These are phyloP conservation scores for Actinia equina DNA, from an alignment of 64 coral and sea anemone genomes.

Conservation along the genomic window DNA sequence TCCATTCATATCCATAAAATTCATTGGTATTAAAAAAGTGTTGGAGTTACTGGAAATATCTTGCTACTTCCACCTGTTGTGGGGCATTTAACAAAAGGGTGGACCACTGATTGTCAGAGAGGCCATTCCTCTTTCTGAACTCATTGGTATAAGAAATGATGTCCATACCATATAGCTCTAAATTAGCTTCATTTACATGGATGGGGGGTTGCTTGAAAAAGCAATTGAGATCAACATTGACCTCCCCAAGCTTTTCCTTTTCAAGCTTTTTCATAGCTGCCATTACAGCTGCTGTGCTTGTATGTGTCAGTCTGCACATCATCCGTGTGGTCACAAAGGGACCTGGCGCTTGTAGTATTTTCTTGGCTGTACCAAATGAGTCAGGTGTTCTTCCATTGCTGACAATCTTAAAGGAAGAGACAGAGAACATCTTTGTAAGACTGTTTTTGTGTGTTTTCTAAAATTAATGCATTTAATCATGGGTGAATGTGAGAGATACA, in stretches of 20 bases:
- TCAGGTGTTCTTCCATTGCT: background rate
- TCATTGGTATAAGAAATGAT: background rate
- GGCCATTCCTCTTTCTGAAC: slow-evolving; percentile 1
- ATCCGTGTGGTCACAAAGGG: slow-evolving; percentile 24
- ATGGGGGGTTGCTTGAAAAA: slow-evolving; percentile 8
- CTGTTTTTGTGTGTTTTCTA: background rate
- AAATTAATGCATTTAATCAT: background rate
- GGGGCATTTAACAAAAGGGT: slow-evolving; percentile 16
- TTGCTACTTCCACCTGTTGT: slow-evolving; percentile 3
- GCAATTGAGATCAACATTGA: background rate
- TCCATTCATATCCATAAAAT: too few species aligned
- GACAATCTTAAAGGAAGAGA: background rate
- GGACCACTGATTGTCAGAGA: slow-evolving; percentile 12
- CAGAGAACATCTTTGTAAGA: background rate
- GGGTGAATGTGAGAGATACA: too few species aligned
- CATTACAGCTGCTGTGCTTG: background rate
- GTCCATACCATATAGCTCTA: background rate
- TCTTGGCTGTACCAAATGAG: background rate
- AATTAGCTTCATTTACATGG: background rate
- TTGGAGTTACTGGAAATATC: background rate
- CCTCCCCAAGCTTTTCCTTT: background rate
- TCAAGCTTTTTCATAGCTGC: slow-evolving; percentile 13
- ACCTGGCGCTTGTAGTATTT: slow-evolving; percentile 16
- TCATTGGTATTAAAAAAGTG: background rate
- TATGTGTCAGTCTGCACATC: slow-evolving; percentile 13